phyloP scores from a whole-genome alignment of 2,797 vertebrate genomes.

The Karalla daura region DNA sequence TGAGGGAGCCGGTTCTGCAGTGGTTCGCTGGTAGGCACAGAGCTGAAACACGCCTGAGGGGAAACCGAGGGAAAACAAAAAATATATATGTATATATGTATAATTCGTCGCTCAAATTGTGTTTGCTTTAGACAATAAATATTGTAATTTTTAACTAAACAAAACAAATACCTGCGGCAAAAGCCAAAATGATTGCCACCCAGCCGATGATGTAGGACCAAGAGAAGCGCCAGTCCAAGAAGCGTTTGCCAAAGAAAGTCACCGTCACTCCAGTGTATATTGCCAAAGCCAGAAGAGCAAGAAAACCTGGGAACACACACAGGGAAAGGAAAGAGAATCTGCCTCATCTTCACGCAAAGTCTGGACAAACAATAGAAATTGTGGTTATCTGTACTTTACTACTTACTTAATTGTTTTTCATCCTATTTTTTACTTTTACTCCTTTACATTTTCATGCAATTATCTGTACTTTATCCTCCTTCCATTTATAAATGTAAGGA shows the following conservation, averaged over 20 bases:
- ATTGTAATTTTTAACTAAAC: neutral
- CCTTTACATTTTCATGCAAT: too few species aligned
- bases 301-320: constrained; percentile 75
- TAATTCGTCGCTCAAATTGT: too few species aligned
- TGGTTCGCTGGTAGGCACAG: constrained; percentile 79
- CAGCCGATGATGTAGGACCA: constrained; percentile 91
- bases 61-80: neutral
- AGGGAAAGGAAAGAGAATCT: neutral
- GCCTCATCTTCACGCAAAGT: too few species aligned
- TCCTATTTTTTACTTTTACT: too few species aligned
- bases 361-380: too few species aligned
- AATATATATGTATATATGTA: too few species aligned
- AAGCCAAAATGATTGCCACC: constrained; percentile 84
- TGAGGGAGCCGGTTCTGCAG: constrained; percentile 67
- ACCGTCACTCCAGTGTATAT: constrained; percentile 87
- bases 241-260: constrained; percentile 86
- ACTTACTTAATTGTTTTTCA: too few species aligned
- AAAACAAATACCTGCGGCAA: constrained; percentile 82
- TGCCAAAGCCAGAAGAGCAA: constrained; percentile 86
- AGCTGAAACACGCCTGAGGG: constrained; percentile 81
- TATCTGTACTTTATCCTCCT: too few species aligned
- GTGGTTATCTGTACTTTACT: too few species aligned
- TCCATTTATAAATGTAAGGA: too few species aligned
- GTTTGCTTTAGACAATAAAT: neutral
- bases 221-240: constrained; percentile 87